phyloP scores from a whole-genome alignment of 2,797 vertebrate species.

The Hipposideros larvatus region DNA sequence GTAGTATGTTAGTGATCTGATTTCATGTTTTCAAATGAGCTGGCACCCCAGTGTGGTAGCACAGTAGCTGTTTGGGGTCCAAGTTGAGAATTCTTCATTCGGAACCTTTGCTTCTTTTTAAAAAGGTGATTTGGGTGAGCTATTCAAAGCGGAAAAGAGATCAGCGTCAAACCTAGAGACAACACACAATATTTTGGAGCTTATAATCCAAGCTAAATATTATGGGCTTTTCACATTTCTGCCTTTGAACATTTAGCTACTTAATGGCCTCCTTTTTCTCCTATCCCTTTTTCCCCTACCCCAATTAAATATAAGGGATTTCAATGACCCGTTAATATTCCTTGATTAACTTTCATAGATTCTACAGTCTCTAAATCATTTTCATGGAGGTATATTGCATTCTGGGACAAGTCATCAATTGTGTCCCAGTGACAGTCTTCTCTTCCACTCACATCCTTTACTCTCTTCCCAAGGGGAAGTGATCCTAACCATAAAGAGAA shows the following conservation, averaged over 20 bases:
- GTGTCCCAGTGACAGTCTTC: conserved; percentile 47
- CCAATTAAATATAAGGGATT: conserved; percentile 30
- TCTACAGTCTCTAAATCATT: conserved; percentile 73
- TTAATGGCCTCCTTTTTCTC: not conserved
- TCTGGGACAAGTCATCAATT: conserved; percentile 71
- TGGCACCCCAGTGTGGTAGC: not conserved
- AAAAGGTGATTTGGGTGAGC: not conserved
- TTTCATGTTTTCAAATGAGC: conserved; percentile 39
- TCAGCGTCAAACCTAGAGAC: not conserved
- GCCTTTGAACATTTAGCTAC: not conserved
- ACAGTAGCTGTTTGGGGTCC: not conserved
- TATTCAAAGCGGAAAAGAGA: not conserved
- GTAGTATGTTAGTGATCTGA: not conserved
- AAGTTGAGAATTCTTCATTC: not conserved
- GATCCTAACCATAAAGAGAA: not conserved
- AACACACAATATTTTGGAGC: not conserved
- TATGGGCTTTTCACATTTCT: not conserved
- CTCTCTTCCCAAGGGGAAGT: conserved; percentile 7
- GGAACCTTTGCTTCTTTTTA: not conserved
- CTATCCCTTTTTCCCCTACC: not conserved
- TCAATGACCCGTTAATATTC: conserved; percentile 66
- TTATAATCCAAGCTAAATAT: conserved; percentile 17
- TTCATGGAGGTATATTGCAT: conserved; percentile 68
- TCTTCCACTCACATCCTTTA: conserved; percentile 55
- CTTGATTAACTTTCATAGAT: conserved; percentile 74